Evolutionary conservation across 2,113 vertebrate species (phyloP).

Genomic region (Triplophysa siluroides): DNA sequence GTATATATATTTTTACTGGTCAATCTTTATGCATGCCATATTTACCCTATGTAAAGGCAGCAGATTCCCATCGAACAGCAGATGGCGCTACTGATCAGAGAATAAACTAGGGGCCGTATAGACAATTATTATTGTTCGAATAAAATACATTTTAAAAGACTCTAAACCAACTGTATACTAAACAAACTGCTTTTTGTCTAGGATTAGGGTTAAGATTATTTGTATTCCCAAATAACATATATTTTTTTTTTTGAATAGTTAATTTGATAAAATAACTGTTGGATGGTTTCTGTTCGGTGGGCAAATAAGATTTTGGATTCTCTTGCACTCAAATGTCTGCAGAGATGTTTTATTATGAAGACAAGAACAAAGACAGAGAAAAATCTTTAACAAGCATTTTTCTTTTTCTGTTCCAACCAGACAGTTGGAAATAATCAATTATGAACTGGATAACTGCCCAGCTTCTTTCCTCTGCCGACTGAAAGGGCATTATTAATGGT

Average conservation of each 20-base stretch:
- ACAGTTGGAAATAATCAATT: conserved; percentile 37
- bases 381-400: background rate
- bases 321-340: background rate
- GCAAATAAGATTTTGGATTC: background rate
- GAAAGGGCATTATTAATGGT: conserved; percentile 37
- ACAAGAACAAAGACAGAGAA: background rate
- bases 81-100: conserved; percentile 46
- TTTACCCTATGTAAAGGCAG: background rate
- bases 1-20: background rate
- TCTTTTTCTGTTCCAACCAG: conserved; percentile 1
- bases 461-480: conserved; percentile 30
- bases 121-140: too few relatives aligned
- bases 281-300: too few relatives aligned
- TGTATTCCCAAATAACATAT: too few relatives aligned
- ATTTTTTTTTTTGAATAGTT: background rate
- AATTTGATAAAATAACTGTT: background rate
- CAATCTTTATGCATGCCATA: background rate
- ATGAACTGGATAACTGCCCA: conserved; percentile 28
- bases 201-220: too few relatives aligned
- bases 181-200: too few relatives aligned
- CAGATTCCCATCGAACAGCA: conserved; percentile 32
- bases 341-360: background rate
- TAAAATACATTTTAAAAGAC: too few relatives aligned
- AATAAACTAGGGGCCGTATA: background rate
- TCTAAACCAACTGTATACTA: too few relatives aligned